Base-by-base conservation (phyloP, 1,140 invertebrate species). In the Pseudomyrmex flavicornis region DNA sequence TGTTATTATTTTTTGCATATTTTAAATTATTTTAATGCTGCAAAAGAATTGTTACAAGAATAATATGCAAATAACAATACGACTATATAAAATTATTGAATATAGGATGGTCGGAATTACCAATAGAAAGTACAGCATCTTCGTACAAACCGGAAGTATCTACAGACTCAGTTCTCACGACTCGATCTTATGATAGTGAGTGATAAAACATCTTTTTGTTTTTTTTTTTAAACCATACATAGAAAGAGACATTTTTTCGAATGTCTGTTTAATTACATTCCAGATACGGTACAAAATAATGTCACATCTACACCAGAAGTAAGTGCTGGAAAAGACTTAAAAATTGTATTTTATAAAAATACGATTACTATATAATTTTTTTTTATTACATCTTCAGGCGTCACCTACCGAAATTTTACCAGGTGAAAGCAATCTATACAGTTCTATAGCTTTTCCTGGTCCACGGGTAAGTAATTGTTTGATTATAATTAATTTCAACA, bases 381-480 rank as follows among this genome's bases (percentile, higher is more conserved):
- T 10, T 62, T 52, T 35, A 35, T 35, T 0, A 35, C 35, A 35
- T 50, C 22, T 75, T 17, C 22, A 92, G 90, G 44, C 74, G 54
- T 46, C 22, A 48, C 56, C 86, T 12, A 82, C 84, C 8, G 92
- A 92, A 65, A 88, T 91, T 3, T 35, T 84, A 50, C 80, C 88
- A 2, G 88, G 89, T 12, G 90, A 92, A 44, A 92, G 91, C 70
- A 91, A 88, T 76, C 20, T 75, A 52, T 83, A 88, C 17, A 92
- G 76, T 82, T 66, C 90, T 0, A 58, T 91, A 0, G 85, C 89
- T n/a, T 8, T 90, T 44, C 63, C 89, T 54, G 87, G 87, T 76
- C 88, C 73, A 52, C 86, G 88, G 46, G 91, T 90, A 72, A 88
- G 80, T 90, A 69, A 5, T 59, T 26, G 35, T 74, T 76, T 50